These are phyloP conservation scores for Nestor notabilis DNA, from an alignment of 2,113 vertebrate genomes.

Conservation along the genomic window DNA sequence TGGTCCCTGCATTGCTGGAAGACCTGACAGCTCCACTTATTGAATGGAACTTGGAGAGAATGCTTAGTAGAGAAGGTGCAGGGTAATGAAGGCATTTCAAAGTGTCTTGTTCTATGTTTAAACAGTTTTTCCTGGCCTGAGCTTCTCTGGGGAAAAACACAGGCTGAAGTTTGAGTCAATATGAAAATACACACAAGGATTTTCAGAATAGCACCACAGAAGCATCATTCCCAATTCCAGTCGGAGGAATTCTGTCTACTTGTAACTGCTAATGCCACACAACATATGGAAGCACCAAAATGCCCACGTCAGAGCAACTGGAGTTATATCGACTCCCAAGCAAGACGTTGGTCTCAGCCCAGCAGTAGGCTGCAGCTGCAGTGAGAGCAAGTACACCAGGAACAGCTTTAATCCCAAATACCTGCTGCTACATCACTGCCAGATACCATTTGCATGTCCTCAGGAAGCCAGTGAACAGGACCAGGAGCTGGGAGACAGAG, in stretches of 20 bases:
- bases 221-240: background rate
- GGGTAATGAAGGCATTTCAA: background rate
- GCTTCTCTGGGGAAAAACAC: background rate
- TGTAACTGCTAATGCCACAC: background rate
- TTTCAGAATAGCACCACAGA: background rate
- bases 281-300: background rate
- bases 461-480: rapidly evolving
- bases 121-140: background rate
- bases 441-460: background rate
- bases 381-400: rapidly evolving
- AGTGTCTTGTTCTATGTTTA: background rate
- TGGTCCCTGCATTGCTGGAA: background rate
- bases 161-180: background rate
- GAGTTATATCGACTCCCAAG: background rate
- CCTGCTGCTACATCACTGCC: rapidly evolving
- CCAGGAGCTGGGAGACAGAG: background rate
- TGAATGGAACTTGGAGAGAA: background rate
- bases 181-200: background rate
- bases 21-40: background rate
- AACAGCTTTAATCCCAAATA: background rate
- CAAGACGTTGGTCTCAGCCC: rapidly evolving
- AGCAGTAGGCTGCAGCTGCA: background rate
- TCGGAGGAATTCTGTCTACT: background rate
- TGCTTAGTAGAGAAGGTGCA: background rate
- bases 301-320: background rate